Conservation (phyloP, 2,113 vertebrate genomes). For the Cavia aperea region DNA sequence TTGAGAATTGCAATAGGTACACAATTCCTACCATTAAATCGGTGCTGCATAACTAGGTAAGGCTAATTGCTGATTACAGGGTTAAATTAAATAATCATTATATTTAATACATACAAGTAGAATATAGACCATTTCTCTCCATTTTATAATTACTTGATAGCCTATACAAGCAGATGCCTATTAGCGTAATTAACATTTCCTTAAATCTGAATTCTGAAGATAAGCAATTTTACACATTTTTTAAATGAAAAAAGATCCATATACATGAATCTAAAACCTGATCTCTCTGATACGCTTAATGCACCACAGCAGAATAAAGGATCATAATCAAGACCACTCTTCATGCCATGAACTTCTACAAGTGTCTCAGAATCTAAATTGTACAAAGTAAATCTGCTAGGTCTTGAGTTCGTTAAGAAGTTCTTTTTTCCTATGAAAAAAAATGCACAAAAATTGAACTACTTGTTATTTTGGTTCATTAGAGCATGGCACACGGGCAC, state of each 20-base stretch:
- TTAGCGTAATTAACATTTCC: neutral
- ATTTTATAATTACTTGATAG: neutral
- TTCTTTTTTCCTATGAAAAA: neutral
- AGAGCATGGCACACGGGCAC: neutral
- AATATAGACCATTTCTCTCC: constrained; percentile 1
- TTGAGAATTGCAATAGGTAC: neutral
- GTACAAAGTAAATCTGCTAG: neutral
- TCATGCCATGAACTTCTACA: neutral
- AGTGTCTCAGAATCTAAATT: constrained; percentile 2
- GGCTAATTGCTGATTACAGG: neutral
- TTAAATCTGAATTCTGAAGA: neutral
- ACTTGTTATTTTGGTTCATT: neutral
- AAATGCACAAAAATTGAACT: neutral
- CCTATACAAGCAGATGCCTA: neutral
- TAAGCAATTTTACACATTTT: neutral
- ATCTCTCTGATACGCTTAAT: neutral
- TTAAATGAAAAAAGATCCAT: neutral
- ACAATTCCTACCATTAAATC: constrained; percentile 10
- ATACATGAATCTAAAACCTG: neutral
- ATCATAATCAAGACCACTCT: neutral
- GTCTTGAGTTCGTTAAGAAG: neutral
- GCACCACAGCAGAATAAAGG: neutral
- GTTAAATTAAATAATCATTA: neutral
- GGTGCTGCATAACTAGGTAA: neutral
- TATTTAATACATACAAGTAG: neutral